These are phyloP conservation scores for Chrysolina oricalcia DNA, from an alignment of 2,888 invertebrate genomes.

Conservation along the genomic window DNA sequence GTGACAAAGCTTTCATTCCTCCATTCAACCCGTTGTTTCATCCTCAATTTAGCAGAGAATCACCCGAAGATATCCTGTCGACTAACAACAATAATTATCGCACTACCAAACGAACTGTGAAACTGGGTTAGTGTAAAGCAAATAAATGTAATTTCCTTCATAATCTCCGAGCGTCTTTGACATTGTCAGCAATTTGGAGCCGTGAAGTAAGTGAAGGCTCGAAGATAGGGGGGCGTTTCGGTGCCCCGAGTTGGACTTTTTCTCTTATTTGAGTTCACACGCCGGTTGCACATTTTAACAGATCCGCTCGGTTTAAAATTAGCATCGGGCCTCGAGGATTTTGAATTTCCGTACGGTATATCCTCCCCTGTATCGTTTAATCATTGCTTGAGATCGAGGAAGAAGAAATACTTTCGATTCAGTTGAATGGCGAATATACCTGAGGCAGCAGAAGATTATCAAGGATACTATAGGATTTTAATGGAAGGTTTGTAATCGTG, in stretches of 20 bases:
- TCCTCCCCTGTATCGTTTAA: constrained; percentile 12
- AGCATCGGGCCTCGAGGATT: constrained; percentile 13
- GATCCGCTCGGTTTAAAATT: constrained; percentile 24
- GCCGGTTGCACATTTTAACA: constrained; percentile 20
- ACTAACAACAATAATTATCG: constrained; percentile 29
- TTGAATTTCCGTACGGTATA: constrained; percentile 6
- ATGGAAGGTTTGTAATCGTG: not conserved
- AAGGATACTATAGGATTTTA: constrained; percentile 5
- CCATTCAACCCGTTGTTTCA: not conserved
- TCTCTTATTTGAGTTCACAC: constrained; percentile 22
- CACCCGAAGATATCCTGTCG: constrained; percentile 8
- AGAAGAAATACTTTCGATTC: constrained; percentile 24
- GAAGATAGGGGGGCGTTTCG: constrained; percentile 16
- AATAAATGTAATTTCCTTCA: constrained; percentile 23
- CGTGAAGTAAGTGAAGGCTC: not conserved
- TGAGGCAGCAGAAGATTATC: constrained; percentile 15
- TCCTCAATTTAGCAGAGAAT: not conserved
- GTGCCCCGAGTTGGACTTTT: constrained; percentile 1
- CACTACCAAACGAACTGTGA: constrained; percentile 22
- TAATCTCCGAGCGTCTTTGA: constrained; percentile 10
- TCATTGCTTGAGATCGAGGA: constrained; percentile 17
- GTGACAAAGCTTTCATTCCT: constrained; percentile 6
- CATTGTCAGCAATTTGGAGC: constrained; percentile 6
- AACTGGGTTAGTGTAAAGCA: constrained; percentile 32
- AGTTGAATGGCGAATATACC: constrained; percentile 12